Conservation (phyloP, 2,888 invertebrate genomes). For the Tillus elongatus region DNA sequence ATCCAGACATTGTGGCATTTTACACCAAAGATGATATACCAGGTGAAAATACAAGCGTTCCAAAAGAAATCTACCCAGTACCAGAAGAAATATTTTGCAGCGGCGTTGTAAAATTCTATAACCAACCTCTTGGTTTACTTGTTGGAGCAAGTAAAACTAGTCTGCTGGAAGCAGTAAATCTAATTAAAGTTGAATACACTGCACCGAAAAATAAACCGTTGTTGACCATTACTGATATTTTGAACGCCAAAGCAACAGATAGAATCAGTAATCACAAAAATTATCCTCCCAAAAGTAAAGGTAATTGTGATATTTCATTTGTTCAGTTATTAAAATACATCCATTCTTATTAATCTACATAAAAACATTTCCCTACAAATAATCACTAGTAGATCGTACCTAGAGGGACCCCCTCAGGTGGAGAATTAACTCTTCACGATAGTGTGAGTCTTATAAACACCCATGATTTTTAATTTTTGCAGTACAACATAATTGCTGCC, state of each 20-base stretch:
- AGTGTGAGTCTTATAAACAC: too few relatives aligned
- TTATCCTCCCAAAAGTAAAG: slow-evolving; percentile 36
- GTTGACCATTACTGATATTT: slow-evolving; percentile 44
- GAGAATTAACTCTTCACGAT: too few relatives aligned
- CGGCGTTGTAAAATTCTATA: slow-evolving; percentile 51
- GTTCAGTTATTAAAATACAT: too few relatives aligned
- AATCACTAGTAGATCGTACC: too few relatives aligned
- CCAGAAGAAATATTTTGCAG: slow-evolving; percentile 47
- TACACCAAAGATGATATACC: slow-evolving; percentile 60
- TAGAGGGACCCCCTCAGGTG: too few relatives aligned
- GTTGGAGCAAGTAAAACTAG: slow-evolving; percentile 53
- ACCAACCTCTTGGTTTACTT: slow-evolving; percentile 68
- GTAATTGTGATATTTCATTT: too few relatives aligned
- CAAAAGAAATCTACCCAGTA: slow-evolving; percentile 21
- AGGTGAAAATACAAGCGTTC: slow-evolving; percentile 54
- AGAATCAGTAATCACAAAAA: slow-evolving; percentile 38
- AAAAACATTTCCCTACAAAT: too few relatives aligned
- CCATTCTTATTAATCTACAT: too few relatives aligned
- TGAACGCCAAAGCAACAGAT: slow-evolving; percentile 41
- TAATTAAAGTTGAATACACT: slow-evolving; percentile 51
- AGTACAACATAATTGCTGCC: too few relatives aligned
- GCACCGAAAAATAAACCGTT: slow-evolving; percentile 41
- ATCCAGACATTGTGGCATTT: slow-evolving; percentile 58
- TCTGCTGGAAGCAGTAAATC: slow-evolving; percentile 50
- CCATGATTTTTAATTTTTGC: too few relatives aligned